Evolutionary conservation across 2,797 vertebrate genomes (phyloP), one percentile per base, ranked within the genome.

Genomic region (Anomalospiza imberbis): DNA sequence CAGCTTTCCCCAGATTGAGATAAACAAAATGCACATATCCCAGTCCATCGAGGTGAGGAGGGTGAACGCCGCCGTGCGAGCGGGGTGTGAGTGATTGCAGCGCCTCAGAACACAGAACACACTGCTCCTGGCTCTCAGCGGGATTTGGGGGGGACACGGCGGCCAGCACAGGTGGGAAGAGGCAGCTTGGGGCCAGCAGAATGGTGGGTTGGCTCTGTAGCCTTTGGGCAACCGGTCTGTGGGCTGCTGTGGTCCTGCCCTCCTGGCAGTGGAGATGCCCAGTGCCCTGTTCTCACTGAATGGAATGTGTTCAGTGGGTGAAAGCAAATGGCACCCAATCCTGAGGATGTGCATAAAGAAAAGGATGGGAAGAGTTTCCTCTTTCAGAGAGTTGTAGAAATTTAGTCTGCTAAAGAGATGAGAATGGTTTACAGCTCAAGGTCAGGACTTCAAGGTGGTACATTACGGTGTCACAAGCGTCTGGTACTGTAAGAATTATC

Each of bases 1-100:
- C 31, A 97, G 98, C 91, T 96, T 99, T 66, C 99, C 99, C 15
- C 99, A 99, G 92, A 98, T 99, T 45, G 99, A 99, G 97, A 99
- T 99, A 93, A 99, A 99, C 98, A 99, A 98, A 96, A 99, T 99
- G 99, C 99, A 99, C 98, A 99, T 99, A 97, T 99, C 99, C 34
- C 99, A 99, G 95, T 99, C 99, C 77, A 99, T 99, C 45, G 99
- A 99, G 99, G 99, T 99, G 94, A 94, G 82, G 76, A 42, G 29
- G 34, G n/a, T 7, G 7, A 79, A 38, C 9, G 12, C 17, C 0
- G 22, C 45, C 2, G 2, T 9, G 12, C 1, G 15, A 17, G 51
- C 32, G 9, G 75, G 34, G 34, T 15, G 2, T 3, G 40, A 57
- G 68, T 12, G 50, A 45, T 34, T 2, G 70, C 82, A 85, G 74